These are phyloP conservation scores for Aethina tumida DNA, from an alignment of 1,140 invertebrate species.

Conservation along the genomic window DNA sequence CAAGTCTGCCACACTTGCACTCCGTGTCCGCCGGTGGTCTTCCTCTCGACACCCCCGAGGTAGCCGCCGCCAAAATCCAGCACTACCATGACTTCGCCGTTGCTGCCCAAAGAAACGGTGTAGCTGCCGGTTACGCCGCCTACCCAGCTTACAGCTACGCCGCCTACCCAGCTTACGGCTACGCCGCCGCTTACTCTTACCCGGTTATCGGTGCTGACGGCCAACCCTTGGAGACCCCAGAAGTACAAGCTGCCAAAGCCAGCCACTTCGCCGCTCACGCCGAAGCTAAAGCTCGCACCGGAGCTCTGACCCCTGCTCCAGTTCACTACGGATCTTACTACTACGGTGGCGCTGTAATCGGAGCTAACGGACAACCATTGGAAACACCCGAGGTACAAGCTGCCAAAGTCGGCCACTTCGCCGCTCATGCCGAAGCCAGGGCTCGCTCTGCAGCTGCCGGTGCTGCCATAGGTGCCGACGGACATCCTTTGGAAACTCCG, in stretches of 20 bases:
- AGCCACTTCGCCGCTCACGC: conserved; percentile 42
- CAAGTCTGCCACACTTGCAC: too few relatives aligned
- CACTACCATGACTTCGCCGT: conserved; percentile 50
- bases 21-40: conserved; percentile 29
- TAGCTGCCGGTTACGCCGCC: conserved; percentile 45
- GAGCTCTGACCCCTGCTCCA: conserved; percentile 10
- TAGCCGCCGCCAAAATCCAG: conserved; percentile 48
- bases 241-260: conserved; percentile 48
- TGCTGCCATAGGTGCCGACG: conserved; percentile 15
- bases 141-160: conserved; percentile 38
- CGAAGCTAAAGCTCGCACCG: conserved; percentile 25
- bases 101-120: conserved; percentile 39
- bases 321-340: too few relatives aligned
- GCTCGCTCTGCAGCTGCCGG: conserved; percentile 13
- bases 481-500: conserved; percentile 39
- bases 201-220: conserved; percentile 30
- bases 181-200: too few relatives aligned
- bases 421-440: conserved; percentile 34
- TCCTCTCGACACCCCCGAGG: conserved; percentile 52
- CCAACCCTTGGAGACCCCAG: conserved; percentile 42
- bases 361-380: conserved; percentile 25
- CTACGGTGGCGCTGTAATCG: conserved; percentile 21
- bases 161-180: conserved; percentile 23
- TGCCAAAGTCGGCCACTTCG: conserved; percentile 47
- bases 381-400: conserved; percentile 51